phyloP scores from a whole-genome alignment of 2,113 vertebrate species.

The Myrmecobius fasciatus region DNA sequence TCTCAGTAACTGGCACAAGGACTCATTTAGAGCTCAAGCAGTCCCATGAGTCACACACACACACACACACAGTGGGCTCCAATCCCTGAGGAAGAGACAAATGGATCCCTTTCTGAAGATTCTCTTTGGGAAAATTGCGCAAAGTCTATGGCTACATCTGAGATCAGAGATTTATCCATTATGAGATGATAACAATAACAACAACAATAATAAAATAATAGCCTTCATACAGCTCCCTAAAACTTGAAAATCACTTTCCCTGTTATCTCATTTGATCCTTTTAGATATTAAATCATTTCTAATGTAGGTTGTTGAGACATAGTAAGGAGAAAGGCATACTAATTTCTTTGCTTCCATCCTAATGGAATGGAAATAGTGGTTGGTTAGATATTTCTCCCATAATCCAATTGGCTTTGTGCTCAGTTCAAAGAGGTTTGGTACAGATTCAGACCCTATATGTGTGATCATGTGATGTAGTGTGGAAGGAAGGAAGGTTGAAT shows the following conservation, averaged over 20 bases:
- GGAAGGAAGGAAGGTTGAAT: background rate
- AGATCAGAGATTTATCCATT: background rate
- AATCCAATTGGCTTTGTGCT: background rate
- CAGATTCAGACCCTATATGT: background rate
- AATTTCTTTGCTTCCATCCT: background rate
- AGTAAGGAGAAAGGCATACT: background rate
- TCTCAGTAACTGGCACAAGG: background rate
- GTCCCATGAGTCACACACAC: background rate
- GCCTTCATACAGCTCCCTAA: background rate
- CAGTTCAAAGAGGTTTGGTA: background rate
- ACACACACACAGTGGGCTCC: background rate
- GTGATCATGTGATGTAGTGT: background rate
- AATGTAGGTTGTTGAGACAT: background rate
- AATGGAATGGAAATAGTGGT: too few relatives aligned
- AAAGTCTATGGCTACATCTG: background rate
- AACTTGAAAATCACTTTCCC: background rate
- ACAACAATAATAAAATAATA: background rate
- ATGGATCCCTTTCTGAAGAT: background rate
- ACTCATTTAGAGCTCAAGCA: background rate
- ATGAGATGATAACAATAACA: background rate
- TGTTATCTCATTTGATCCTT: background rate
- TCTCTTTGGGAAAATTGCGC: background rate
- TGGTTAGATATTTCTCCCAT: too few relatives aligned
- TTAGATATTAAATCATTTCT: background rate
- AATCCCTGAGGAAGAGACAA: background rate